phyloP scores from a whole-genome alignment of 1,140 invertebrate genomes.

The Drosophila saltans region DNA sequence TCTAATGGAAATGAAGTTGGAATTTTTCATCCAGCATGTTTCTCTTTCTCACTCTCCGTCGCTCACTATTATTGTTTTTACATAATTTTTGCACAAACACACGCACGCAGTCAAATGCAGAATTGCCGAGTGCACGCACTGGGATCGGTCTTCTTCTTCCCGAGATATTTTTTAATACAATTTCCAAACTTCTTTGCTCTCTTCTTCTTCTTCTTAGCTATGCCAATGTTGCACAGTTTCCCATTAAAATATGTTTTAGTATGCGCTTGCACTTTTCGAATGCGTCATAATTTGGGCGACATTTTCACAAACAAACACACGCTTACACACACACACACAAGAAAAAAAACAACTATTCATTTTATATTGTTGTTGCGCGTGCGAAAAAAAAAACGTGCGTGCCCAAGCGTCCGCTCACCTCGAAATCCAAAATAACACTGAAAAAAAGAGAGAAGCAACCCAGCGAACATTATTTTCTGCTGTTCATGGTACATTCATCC shows the following conservation, averaged over 20 bases:
- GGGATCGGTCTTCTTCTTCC: conserved; percentile 33
- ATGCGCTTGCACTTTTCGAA: conserved; percentile 55
- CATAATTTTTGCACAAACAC: conserved; percentile 69
- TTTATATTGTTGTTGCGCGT: conserved; percentile 49
- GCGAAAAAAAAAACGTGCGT: conserved; percentile 32
- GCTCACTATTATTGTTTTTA: conserved; percentile 65
- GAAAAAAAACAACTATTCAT: conserved; percentile 52
- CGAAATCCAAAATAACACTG: background rate
- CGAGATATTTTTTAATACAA: conserved; percentile 19
- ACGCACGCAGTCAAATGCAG: conserved; percentile 18
- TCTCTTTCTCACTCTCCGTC: background rate
- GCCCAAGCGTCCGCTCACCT: background rate
- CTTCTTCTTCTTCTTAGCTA: conserved; percentile 19
- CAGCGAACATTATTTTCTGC: background rate
- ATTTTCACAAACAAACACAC: conserved; percentile 46
- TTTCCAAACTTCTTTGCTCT: conserved; percentile 32
- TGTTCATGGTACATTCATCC: no score
- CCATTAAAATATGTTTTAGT: conserved; percentile 35
- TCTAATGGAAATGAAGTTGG: conserved; percentile 14
- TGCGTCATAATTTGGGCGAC: conserved; percentile 71
- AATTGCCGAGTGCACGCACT: conserved; percentile 65
- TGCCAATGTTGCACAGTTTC: conserved; percentile 44
- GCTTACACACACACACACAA: conserved; percentile 38
- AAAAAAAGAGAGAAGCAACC: background rate
- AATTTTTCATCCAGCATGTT: background rate